A percentile compares a stretch with the other conserved stretches of the same genome.
Conservation (phyloP, 2,797 vertebrate genomes). For the Amblyopsis hoosieri region DNA sequence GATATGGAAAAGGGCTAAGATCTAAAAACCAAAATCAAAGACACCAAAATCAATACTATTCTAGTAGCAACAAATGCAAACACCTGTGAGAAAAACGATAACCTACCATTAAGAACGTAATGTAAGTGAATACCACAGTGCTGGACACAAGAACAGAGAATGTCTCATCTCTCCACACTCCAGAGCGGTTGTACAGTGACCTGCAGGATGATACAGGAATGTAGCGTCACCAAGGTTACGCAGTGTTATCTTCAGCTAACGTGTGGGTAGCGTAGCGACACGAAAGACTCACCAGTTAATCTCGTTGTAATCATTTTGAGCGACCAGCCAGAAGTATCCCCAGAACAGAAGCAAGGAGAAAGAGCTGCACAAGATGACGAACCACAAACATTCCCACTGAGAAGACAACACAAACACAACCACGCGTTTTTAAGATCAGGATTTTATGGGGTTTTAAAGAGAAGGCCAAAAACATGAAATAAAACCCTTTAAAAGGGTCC, state of each 20-base stretch:
- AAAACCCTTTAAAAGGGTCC: too few relatives aligned
- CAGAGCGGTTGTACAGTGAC: conserved; percentile 92
- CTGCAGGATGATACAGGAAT: conserved; percentile 60
- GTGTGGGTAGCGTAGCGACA: not conserved
- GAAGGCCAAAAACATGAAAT: too few relatives aligned
- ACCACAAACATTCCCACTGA: conserved; percentile 96
- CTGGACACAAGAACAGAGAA: conserved; percentile 88
- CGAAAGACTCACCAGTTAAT: conserved; percentile 90
- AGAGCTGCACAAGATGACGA: conserved; percentile 87
- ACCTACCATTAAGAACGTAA: conserved; percentile 87
- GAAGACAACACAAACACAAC: conserved; percentile 19
- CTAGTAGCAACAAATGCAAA: not conserved
- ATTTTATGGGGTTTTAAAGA: not conserved
- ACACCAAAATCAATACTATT: not conserved
- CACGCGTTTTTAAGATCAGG: not conserved
- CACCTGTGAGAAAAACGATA: not conserved
- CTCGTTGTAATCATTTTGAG: conserved; percentile 95
- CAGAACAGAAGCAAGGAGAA: conserved; percentile 90
- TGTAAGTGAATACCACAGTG: conserved; percentile 87
- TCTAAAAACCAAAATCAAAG: conserved; percentile 49
- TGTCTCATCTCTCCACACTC: conserved; percentile 93
- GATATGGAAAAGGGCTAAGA: conserved; percentile 80
- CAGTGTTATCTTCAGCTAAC: conserved; percentile 10
- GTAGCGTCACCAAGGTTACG: not conserved
- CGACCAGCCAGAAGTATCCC: conserved; percentile 97